Base-by-base conservation (phyloP, 2,888 invertebrate species). In the Drosophila merina region DNA sequence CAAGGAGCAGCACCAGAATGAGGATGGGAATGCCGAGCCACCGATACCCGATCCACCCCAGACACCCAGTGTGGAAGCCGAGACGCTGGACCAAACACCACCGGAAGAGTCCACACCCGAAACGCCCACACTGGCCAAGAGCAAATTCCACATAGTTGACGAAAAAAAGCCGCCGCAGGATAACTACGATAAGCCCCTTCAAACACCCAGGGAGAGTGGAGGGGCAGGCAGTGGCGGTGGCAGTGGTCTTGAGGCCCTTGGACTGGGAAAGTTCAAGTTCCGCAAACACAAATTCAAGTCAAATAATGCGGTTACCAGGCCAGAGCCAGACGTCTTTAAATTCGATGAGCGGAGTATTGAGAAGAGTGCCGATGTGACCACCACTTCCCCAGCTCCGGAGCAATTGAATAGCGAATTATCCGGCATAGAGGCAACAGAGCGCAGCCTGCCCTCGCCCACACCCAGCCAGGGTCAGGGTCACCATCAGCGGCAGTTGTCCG, bases 121-220 rank as follows among this genome's bases (percentile, higher is more conserved):
- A 30, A 48, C 64, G 14, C 66, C 64, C 28, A 42, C 66, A 52
- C 68, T 66, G 49, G 64, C 63, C 4, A 82, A 74, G 7, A 89
- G 86, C 20, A 86, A 78, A 30, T 90, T 89, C 60, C 80, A 93
- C 77, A 89, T 94, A 25, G 90, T 94, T 7, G 93, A 93, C 89
- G 92, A 92, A 42, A 94, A 93, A 88, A 93, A 93, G 30, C 68
- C 87, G 4, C 71, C 75, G 3, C 64, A 75, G 33, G 69, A 76
- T 33, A 5, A 70, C 59, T 70, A 85, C 14, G 66, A 70, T 25
- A 70, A 57, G n/a, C 57, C 79, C 26, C 62, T 68, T 47, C 54
- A 72, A 12, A 42, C 72, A 12, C 47, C 76, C 9, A 86, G 69
- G 9, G 84, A 77, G 6, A 48, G 60, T 9, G 56, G 64, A 4